Percentiles rank a stretch among this genome's conserved stretches.
These are phyloP conservation scores for Scolopax bukidnonensis DNA, from an alignment of 2,797 vertebrate species.

Conservation along the genomic window DNA sequence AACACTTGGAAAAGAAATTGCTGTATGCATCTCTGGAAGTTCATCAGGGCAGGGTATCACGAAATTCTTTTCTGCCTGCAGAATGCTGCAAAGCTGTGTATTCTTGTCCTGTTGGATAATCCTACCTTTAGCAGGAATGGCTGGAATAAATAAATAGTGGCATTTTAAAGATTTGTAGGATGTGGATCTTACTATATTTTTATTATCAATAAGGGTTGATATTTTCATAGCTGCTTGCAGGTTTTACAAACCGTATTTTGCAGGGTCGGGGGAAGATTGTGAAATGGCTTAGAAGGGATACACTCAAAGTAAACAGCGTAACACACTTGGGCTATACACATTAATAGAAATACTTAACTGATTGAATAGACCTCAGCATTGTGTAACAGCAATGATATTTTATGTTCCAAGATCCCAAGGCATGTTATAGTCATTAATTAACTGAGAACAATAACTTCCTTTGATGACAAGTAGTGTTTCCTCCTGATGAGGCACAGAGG, in stretches of 20 bases:
- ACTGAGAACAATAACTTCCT: conserved; percentile 47
- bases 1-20: neutral
- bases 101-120: neutral
- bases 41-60: neutral
- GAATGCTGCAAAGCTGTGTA: neutral
- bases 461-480: conserved; percentile 48
- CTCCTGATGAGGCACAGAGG: conserved; percentile 27
- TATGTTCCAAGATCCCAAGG: conserved; percentile 27
- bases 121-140: neutral
- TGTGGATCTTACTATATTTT: neutral
- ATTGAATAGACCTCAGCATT: conserved; percentile 10
- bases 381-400: neutral
- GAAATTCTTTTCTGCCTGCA: neutral
- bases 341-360: conserved; percentile 16
- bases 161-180: neutral
- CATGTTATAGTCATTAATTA: conserved; percentile 44
- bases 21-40: neutral
- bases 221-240: neutral
- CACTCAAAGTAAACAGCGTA: neutral
- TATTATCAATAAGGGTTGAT: neutral
- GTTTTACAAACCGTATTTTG: neutral
- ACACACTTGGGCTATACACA: neutral
- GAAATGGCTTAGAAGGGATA: neutral
- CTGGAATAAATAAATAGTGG: neutral
- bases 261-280: neutral